Evolutionary conservation across 2,113 vertebrate genomes (phyloP).

Genomic region (Entomyzon cyanotis): DNA sequence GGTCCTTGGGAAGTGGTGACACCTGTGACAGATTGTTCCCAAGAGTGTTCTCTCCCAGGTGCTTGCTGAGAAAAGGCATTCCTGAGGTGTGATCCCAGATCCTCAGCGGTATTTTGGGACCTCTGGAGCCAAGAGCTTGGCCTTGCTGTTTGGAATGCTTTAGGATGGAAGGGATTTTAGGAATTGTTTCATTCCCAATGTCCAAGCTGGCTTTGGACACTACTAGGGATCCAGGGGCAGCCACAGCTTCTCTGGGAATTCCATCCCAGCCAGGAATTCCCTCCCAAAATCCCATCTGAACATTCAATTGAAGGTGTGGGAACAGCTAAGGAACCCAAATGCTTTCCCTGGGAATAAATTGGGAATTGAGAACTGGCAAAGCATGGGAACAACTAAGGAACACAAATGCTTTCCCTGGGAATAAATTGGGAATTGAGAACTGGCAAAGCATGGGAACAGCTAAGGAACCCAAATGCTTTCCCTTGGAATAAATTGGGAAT

Average conservation of each 20-base stretch:
- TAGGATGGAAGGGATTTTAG: background rate
- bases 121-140: background rate
- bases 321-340: too few relatives aligned
- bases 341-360: too few relatives aligned
- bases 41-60: rapidly evolving
- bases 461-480: too few relatives aligned
- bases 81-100: background rate
- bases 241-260: background rate
- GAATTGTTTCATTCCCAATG: background rate
- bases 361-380: too few relatives aligned
- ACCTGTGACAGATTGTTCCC: background rate
- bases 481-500: too few relatives aligned
- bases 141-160: too few relatives aligned
- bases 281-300: background rate
- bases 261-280: background rate
- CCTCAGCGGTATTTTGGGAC: background rate
- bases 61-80: background rate
- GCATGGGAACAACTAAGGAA: too few relatives aligned
- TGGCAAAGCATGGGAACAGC: too few relatives aligned
- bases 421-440: too few relatives aligned
- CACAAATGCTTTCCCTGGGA: too few relatives aligned
- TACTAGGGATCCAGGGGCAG: background rate
- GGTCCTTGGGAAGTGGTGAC: background rate
- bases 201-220: background rate
- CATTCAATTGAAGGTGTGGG: too few relatives aligned